Conservation (phyloP, 2,797 vertebrate genomes). For the Siniperca undulata region DNA sequence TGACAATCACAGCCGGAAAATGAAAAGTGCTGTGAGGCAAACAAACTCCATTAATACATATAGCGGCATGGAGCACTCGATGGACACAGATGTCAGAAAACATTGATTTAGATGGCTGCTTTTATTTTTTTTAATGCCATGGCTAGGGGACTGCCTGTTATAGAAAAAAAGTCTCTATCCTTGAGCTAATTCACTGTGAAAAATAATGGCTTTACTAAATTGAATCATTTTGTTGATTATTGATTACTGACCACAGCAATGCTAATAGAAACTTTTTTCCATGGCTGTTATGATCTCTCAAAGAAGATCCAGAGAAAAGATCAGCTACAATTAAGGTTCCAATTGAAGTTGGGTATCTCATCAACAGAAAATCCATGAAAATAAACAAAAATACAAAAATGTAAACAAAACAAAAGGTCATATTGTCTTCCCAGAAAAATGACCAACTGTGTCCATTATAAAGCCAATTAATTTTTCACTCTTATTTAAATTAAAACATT, state of each 20-base stretch:
- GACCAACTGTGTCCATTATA: not conserved
- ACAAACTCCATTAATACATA: conserved; percentile 83
- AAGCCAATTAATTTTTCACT: no score
- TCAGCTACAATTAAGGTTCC: no score
- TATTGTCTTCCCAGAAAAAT: not conserved
- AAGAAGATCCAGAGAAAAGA: conserved; percentile 13
- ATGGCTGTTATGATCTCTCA: not conserved
- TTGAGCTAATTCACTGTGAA: conserved; percentile 48
- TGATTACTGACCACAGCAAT: conserved; percentile 31
- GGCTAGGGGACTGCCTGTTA: conserved; percentile 32
- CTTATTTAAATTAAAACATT: not conserved
- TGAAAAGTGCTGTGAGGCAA: conserved; percentile 83
- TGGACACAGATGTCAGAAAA: conserved; percentile 76
- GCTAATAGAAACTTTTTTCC: conserved; percentile 11
- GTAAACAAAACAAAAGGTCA: not conserved
- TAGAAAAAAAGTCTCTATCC: conserved; percentile 36
- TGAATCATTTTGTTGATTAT: conserved; percentile 58
- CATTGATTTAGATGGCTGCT: conserved; percentile 71
- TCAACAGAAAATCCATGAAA: not conserved
- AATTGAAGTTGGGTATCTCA: not conserved
- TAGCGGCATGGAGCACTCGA: conserved; percentile 56
- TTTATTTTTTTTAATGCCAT: conserved; percentile 38
- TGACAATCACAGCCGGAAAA: conserved; percentile 82
- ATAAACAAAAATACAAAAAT: not conserved
- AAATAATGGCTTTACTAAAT: conserved; percentile 57